These are phyloP conservation scores for Rhodinocichla rosea DNA, from an alignment of 2,113 vertebrate genomes.

Conservation along the genomic window DNA sequence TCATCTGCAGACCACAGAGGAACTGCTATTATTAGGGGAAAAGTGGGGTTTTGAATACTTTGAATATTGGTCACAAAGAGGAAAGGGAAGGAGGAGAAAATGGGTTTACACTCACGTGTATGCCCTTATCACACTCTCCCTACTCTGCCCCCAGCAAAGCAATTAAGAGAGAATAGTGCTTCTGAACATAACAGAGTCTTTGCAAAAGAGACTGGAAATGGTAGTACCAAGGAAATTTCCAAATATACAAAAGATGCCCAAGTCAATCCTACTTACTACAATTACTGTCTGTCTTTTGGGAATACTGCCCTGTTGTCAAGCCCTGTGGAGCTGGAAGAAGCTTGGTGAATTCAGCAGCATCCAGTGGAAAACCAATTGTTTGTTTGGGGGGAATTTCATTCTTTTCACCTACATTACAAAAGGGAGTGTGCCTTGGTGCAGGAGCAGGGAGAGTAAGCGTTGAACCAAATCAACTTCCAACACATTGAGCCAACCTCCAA, in stretches of 20 bases:
- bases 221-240: neutral
- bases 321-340: neutral
- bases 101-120: neutral
- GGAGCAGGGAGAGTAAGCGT: too few species aligned
- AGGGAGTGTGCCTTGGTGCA: too few species aligned
- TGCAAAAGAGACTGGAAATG: neutral
- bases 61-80: neutral
- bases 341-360: neutral
- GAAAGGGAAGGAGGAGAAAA: neutral
- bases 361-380: neutral
- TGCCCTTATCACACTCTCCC: fast-evolving
- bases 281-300: neutral
- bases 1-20: neutral
- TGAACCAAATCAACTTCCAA: too few species aligned
- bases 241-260: neutral
- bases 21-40: neutral
- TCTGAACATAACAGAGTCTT: neutral
- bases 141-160: neutral
- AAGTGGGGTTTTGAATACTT: neutral
- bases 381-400: neutral
- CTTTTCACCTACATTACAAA: too few species aligned
- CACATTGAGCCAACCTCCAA: too few species aligned
- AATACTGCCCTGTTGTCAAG: neutral
- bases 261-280: neutral
- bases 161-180: neutral